Percentiles rank a stretch among this genome's conserved stretches.
phyloP scores from a whole-genome alignment of 2,888 invertebrate species.

The Hoplodrina ambigua region DNA sequence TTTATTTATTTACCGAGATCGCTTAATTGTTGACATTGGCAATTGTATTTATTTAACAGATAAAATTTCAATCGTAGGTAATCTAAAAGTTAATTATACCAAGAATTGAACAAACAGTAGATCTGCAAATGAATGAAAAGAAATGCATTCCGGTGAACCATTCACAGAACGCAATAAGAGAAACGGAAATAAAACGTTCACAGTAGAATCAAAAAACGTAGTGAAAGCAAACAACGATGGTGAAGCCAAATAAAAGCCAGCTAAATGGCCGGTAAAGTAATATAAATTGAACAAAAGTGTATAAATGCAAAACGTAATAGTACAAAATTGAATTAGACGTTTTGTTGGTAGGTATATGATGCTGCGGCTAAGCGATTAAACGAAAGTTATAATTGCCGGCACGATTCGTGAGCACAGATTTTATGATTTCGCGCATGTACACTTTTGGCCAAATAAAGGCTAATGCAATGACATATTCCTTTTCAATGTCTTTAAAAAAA shows the following conservation, averaged over 20 bases:
- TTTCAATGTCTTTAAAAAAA: too few relatives aligned
- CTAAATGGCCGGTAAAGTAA: conserved; percentile 51
- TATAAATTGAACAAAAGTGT: conserved; percentile 55
- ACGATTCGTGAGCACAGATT: too few relatives aligned
- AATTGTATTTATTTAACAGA: background rate
- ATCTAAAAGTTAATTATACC: conserved; percentile 5
- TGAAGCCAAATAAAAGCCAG: conserved; percentile 59
- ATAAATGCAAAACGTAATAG: conserved; percentile 69
- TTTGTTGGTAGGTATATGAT: conserved; percentile 36
- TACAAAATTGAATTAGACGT: conserved; percentile 64
- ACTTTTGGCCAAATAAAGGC: too few relatives aligned
- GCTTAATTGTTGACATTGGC: background rate
- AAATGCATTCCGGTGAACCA: conserved; percentile 32
- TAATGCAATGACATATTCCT: too few relatives aligned
- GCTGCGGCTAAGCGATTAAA: conserved; percentile 63
- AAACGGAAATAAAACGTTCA: conserved; percentile 52
- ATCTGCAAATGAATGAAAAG: conserved; percentile 22
- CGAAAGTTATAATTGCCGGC: too few relatives aligned
- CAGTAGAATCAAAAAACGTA: conserved; percentile 41
- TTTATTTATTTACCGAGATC: background rate
- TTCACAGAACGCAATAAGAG: conserved; percentile 42
- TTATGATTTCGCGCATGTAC: too few relatives aligned
- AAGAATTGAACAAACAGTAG: background rate
- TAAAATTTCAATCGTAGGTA: background rate
- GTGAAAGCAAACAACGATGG: conserved; percentile 40